Evolutionary conservation across 2,888 invertebrate species (phyloP).

Genomic region (Drosophila melanosoma): DNA sequence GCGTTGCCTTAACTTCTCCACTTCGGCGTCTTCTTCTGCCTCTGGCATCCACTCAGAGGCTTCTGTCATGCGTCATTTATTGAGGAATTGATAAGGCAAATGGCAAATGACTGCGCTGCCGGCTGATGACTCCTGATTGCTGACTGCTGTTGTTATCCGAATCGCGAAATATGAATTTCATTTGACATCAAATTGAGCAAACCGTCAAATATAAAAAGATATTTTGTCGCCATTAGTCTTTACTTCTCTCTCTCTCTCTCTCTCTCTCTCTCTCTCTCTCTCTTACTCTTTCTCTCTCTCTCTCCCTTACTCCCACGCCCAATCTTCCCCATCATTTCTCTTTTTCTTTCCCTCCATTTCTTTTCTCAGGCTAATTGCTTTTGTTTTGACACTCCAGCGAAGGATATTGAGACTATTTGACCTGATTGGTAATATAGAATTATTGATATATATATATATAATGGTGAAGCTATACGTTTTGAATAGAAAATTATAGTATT

Average conservation of each 20-base stretch:
- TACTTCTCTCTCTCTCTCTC: not conserved
- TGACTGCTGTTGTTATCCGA: constrained; percentile 12
- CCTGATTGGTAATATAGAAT: not conserved
- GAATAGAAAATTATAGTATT: not conserved
- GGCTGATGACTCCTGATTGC: constrained; percentile 1
- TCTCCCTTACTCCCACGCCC: not conserved
- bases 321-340: not conserved
- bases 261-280: not conserved
- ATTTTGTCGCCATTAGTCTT: constrained; percentile 61
- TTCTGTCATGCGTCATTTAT: constrained; percentile 68
- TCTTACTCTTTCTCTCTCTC: not conserved
- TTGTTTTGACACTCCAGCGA: constrained; percentile 17
- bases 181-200: constrained; percentile 70
- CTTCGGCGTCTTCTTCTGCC: not conserved
- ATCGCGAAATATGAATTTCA: constrained; percentile 73
- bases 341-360: not conserved
- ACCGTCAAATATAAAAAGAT: constrained; percentile 60
- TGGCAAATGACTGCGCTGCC: constrained; percentile 21
- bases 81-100: constrained; percentile 63
- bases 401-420: not conserved
- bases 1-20: not conserved
- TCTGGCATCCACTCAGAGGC: constrained; percentile 8
- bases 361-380: constrained; percentile 44
- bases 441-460: not conserved
- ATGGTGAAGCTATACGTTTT: not conserved